Evolutionary conservation across 2,113 vertebrate species (phyloP), one percentile per base, ranked within the genome.

Genomic region (Neogobius melanostomus): DNA sequence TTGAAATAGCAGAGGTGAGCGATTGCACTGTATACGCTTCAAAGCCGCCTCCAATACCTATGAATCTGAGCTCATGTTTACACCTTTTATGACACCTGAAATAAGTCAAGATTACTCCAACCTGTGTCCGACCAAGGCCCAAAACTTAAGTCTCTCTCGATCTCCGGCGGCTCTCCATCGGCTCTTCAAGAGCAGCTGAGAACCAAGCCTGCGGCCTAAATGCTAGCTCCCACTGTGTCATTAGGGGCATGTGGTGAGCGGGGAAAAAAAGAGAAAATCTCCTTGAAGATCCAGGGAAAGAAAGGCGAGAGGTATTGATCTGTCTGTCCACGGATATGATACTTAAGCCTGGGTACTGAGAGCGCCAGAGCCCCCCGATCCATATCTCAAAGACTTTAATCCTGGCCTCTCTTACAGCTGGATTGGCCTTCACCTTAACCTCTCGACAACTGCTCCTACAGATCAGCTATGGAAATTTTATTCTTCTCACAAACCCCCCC

Each of bases 291-390:
- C 91, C 93, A 88, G 88, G 76, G 82, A 94, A 94, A 94, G 94
- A 95, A 95, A 96, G 93, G 93, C 80, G 93, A 95, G 91, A 91
- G 90, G 87, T 97, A 97, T 98, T 93, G 97, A 98, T 97, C 95
- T 90, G 95, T 95, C 95, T 98, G 96, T 96, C 95, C 95, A 95
- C 89, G 95, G 92, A 96, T 95, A 92, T 94, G 95, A 95, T 95
- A 95, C 94, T 95, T 95, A 95, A 97, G 94, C 95, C 92, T 90
- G 81, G 92, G 91, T 94, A 92, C 93, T 93, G 92, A 96, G 95
- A 95, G 94, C 91, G 88, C 87, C 88, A 92, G 93, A 95, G 94
- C 93, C 90, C 89, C 88, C 89, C 85, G 92, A 95, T 95, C 94
- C 94, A 94, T 93, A 95, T 95, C 95, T 93, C 91, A 95, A 94